Evolutionary conservation across 2,797 vertebrate species (phyloP), one percentile per base, ranked within the genome.

Genomic region (Aythya fuligula): DNA sequence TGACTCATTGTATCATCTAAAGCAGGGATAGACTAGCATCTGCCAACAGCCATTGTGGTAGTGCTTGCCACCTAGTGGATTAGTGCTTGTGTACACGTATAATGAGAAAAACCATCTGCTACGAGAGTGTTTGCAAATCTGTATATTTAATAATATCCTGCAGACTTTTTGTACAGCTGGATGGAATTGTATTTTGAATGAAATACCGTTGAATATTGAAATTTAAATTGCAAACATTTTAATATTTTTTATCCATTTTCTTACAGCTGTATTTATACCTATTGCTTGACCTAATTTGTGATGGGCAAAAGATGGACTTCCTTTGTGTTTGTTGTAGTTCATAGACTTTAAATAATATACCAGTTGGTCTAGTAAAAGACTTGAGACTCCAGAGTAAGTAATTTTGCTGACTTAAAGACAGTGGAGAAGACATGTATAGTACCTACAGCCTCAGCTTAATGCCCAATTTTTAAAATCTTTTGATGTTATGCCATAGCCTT

Each of bases 11-110:
- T 43, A 27, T 81, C 19, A 57, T 30, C 27, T 69, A 41, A 92
- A 79, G 38, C 28, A 56, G 13, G 27, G 45, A 36, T 21, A 56
- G 51, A 69, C 6, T 43, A 32, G 13, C 22, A 34, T 56, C 53
- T 92, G 41, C 41, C 64, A 70, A 67, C 74, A 69, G 80, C 73
- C 8, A 1, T 83, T 75, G 66, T 82, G 94, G 91, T 81, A 70
- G 73, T 96, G 96, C 93, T 97, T 95, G 97, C 97, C 97, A 98
- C 83, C 97, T 98, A 67, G 97, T 97, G 98, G 97, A 75, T 87
- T 60, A 13, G 72, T 96, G 3, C 45, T 54, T 64, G 24, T 77
- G n/a, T 82, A 56, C 39, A 81, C 58, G 20, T 28, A 25, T 12
- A 36, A 69, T 8, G 12, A 58, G 39, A 71, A 19, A 67, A 41